These are phyloP conservation scores for Danionella dracula DNA, from an alignment of 2,797 vertebrate genomes.

Conservation along the genomic window DNA sequence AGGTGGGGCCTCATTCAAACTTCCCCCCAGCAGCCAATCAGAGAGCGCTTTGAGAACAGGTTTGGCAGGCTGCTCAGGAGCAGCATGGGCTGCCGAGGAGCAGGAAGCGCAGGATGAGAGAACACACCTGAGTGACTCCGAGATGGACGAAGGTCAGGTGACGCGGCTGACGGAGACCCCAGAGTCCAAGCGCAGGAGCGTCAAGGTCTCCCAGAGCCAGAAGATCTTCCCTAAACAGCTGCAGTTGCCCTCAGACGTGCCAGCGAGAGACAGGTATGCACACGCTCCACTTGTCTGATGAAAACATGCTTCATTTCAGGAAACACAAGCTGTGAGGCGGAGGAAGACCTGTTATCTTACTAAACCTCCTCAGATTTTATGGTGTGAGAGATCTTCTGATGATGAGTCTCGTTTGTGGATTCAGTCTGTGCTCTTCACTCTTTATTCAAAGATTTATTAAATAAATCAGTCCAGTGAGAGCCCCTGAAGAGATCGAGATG, in stretches of 20 bases:
- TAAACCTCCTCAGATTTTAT: too few relatives aligned
- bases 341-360: too few relatives aligned
- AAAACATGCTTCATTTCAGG: too few relatives aligned
- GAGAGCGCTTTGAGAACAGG: constrained; percentile 22
- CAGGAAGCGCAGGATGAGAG: constrained; percentile 19
- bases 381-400: too few relatives aligned
- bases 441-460: too few relatives aligned
- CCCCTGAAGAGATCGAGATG: too few relatives aligned
- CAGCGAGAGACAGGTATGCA: constrained; percentile 13
- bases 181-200: constrained; percentile 67
- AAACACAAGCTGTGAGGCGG: too few relatives aligned
- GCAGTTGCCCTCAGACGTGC: constrained; percentile 37
- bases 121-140: background rate
- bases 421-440: too few relatives aligned
- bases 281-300: constrained; percentile 8
- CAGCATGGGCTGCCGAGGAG: constrained; percentile 44
- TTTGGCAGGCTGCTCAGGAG: constrained; percentile 24
- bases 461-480: too few relatives aligned
- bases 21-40: constrained; percentile 25
- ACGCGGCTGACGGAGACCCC: constrained; percentile 66
- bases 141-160: constrained; percentile 53
- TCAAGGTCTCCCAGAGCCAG: constrained; percentile 63
- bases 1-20: constrained; percentile 49
- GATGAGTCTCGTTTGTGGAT: too few relatives aligned
- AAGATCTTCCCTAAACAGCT: constrained; percentile 64